A percentile compares a stretch with the other conserved stretches of the same genome.
Evolutionary conservation across 2,113 vertebrate species (phyloP).

Genomic region (Triplophysa dalaica): DNA sequence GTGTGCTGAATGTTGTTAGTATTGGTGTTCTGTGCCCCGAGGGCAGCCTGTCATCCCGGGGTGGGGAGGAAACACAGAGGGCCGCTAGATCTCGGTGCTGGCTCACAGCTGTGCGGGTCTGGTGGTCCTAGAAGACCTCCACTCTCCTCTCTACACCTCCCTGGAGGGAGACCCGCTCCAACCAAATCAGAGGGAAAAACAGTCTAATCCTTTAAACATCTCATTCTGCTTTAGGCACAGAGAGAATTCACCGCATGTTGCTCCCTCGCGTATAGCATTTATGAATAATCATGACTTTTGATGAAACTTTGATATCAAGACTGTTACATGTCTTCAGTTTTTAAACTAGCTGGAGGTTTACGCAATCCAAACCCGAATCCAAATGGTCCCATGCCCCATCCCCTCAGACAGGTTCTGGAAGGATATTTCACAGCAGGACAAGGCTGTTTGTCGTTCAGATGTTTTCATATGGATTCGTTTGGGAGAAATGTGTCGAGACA

Average conservation of each 20-base stretch:
- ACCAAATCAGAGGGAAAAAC: constrained; percentile 8
- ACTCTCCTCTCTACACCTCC: constrained; percentile 42
- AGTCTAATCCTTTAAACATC: constrained; percentile 8
- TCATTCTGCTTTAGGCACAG: background rate
- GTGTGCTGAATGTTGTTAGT: constrained; percentile 92
- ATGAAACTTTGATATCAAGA: no score
- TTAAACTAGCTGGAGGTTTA: no score
- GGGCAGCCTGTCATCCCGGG: constrained; percentile 78
- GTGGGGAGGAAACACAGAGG: constrained; percentile 65
- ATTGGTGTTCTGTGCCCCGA: constrained; percentile 82
- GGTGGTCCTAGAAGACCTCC: constrained; percentile 61
- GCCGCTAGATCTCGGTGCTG: constrained; percentile 67
- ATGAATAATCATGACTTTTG: background rate
- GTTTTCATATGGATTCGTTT: constrained; percentile 11
- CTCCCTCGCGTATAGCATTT: background rate
- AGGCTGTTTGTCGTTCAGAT: background rate
- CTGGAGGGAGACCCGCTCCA: constrained; percentile 39
- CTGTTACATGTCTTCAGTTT: no score
- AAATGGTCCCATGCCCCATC: background rate
- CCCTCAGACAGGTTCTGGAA: constrained; percentile 17
- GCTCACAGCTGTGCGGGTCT: constrained; percentile 76
- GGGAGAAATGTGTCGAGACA: background rate
- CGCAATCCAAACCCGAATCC: background rate
- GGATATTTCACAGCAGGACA: constrained; percentile 11
- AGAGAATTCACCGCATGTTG: constrained; percentile 5